phyloP scores from a whole-genome alignment of 2,797 vertebrate genomes.

The Sphenopsis melanotis region DNA sequence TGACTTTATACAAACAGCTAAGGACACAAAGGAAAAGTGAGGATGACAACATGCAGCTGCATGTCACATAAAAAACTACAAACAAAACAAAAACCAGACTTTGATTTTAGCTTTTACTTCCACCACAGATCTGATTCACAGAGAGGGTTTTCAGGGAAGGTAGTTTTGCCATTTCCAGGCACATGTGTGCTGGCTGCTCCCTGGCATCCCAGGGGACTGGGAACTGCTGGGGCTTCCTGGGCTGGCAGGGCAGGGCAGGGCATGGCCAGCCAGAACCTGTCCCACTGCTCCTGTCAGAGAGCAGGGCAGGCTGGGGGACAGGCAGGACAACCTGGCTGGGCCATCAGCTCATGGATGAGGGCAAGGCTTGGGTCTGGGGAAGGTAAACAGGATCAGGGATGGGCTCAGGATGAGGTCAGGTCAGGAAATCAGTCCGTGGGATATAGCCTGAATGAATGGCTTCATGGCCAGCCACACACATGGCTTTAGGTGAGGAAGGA shows the following conservation, averaged over 20 bases:
- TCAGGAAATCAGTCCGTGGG: background rate
- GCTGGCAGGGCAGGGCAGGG: background rate
- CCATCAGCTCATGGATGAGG: background rate
- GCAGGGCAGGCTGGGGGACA: background rate
- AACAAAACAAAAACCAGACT: background rate
- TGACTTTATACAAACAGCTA: background rate
- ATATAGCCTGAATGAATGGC: background rate
- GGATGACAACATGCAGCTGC: background rate
- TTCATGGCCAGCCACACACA: fast-evolving
- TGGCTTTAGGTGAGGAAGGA: background rate
- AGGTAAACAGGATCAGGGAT: background rate
- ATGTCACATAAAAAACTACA: background rate
- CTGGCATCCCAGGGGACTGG: background rate
- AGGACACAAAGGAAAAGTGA: background rate
- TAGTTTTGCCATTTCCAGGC: background rate
- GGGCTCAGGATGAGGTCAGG: background rate
- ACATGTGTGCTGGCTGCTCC: background rate
- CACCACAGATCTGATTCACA: background rate
- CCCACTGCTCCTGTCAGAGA: background rate
- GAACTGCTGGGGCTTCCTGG: background rate
- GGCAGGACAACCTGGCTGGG: background rate
- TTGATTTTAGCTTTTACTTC: background rate
- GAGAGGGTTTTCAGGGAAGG: background rate
- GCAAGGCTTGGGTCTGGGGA: background rate
- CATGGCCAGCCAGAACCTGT: background rate